Conservation (phyloP, 2,113 vertebrate species). For the Sebastes fasciatus region DNA sequence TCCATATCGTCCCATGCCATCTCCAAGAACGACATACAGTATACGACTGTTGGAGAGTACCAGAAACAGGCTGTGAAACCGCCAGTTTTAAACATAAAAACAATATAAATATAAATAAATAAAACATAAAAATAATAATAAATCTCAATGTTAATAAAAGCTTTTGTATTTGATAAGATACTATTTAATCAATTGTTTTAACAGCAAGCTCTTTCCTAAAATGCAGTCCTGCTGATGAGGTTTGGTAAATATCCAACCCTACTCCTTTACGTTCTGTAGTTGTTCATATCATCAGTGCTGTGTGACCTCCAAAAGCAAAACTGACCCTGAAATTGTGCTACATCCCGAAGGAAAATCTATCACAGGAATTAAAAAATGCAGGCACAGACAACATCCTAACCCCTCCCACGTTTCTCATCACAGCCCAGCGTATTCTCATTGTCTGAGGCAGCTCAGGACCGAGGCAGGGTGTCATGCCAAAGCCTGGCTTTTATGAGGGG, state of each 20-base stretch:
- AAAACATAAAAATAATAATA: too few species aligned
- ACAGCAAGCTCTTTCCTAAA: neutral
- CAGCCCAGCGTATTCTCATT: constrained; percentile 68
- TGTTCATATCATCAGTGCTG: constrained; percentile 21
- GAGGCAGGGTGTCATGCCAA: constrained; percentile 80
- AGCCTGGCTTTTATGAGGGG: constrained; percentile 80
- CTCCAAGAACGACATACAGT: too few species aligned
- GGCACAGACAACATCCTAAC: constrained; percentile 50
- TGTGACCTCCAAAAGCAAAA: constrained; percentile 58
- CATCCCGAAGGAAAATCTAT: constrained; percentile 39
- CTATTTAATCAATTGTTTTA: neutral
- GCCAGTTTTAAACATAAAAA: too few species aligned
- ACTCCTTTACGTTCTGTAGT: neutral
- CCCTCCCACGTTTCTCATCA: constrained; percentile 70
- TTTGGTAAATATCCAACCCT: neutral
- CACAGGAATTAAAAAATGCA: constrained; percentile 44
- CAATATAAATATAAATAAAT: too few species aligned
- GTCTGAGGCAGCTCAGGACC: constrained; percentile 73
- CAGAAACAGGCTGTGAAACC: too few species aligned
- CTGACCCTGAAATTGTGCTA: constrained; percentile 34
- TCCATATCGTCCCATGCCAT: too few species aligned
- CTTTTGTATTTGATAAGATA: neutral
- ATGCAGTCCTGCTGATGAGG: neutral
- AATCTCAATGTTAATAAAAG: too few species aligned
- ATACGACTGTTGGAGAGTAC: too few species aligned